These are phyloP conservation scores for Ploceus nigricollis DNA, from an alignment of 2,113 vertebrate species.

Conservation along the genomic window DNA sequence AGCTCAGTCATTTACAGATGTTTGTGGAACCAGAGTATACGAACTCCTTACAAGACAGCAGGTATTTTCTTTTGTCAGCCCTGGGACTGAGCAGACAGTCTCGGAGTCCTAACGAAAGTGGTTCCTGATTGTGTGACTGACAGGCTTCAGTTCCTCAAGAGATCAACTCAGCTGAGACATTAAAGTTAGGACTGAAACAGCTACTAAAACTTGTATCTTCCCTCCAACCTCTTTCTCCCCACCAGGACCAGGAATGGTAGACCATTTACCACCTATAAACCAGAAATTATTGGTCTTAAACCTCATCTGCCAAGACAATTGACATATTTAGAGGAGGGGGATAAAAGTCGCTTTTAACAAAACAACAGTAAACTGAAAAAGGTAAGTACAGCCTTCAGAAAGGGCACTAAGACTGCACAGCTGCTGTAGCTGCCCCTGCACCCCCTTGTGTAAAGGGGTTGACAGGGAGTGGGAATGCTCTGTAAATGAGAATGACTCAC, in stretches of 20 bases:
- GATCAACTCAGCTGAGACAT: not conserved
- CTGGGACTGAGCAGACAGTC: not conserved
- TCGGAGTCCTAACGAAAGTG: rapidly evolving
- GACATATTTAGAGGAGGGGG: not conserved
- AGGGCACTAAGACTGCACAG: not conserved
- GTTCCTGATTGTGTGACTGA: not conserved
- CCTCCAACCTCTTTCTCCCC: not conserved
- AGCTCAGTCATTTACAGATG: not conserved
- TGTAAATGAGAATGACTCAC: not conserved
- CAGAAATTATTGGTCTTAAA: not conserved
- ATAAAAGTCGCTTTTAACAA: not conserved
- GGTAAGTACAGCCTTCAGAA: not conserved
- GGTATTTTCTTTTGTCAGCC: not conserved
- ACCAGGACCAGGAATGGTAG: not conserved
- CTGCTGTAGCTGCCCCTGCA: not conserved
- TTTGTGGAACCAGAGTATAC: not conserved
- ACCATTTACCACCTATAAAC: not conserved
- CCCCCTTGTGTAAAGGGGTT: not conserved
- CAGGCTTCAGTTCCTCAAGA: not conserved
- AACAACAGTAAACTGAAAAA: not conserved
- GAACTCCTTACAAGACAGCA: not conserved
- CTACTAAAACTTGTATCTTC: not conserved
- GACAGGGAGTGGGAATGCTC: not conserved
- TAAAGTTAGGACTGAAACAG: not conserved
- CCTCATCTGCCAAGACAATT: not conserved